Conservation (phyloP, 2,113 vertebrate genomes). For the Otocyon megalotis region DNA sequence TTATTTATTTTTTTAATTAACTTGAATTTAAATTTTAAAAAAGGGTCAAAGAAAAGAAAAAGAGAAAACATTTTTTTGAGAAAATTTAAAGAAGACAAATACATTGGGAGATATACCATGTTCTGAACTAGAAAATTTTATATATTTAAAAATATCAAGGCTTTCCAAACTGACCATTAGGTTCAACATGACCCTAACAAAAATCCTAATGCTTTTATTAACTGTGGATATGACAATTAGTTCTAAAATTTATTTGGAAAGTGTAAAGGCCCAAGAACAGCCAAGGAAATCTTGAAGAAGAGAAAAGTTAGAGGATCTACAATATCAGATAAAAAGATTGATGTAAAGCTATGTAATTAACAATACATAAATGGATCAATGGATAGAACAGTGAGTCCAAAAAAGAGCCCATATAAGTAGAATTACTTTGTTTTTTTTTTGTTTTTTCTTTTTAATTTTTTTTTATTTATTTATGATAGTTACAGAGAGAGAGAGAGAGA, state of each 20-base stretch:
- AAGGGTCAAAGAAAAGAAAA: neutral
- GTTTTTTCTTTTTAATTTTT: too few species aligned
- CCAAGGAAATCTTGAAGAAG: neutral
- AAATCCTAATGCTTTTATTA: neutral
- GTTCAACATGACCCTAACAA: neutral
- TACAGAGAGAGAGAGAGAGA: too few species aligned
- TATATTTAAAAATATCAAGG: neutral
- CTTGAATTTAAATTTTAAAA: neutral
- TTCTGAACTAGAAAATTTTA: neutral
- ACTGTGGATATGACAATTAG: neutral
- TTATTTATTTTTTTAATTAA: neutral
- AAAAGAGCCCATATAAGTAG: neutral
- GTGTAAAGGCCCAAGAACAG: neutral
- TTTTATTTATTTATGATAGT: too few species aligned
- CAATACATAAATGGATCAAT: neutral
- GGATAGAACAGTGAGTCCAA: neutral
- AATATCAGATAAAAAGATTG: neutral
- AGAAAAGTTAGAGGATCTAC: neutral
- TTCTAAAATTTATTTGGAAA: conserved; percentile 37
- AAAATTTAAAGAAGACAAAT: neutral
- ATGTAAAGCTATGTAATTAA: neutral
- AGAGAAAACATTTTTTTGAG: neutral
- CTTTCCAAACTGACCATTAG: neutral
- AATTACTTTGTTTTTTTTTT: neutral
- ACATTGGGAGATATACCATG: neutral